A percentile compares a stretch with the other conserved stretches of the same genome.
Conservation (phyloP, 2,888 invertebrate species). For the Gryllus longicercus region DNA sequence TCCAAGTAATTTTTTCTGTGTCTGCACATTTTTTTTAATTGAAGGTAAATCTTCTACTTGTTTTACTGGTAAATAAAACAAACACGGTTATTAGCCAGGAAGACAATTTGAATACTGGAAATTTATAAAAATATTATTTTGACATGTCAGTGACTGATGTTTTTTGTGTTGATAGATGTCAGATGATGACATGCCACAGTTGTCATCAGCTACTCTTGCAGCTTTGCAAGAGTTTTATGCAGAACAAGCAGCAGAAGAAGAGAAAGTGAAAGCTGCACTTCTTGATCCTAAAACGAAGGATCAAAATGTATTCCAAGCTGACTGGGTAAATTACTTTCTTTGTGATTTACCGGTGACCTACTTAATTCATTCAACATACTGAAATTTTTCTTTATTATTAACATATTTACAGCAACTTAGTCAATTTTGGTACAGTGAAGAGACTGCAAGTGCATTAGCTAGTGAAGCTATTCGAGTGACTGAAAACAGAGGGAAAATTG, state of each 20-base stretch:
- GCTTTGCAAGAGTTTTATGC: constrained; percentile 74
- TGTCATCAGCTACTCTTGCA: constrained; percentile 68
- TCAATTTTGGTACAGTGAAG: constrained; percentile 94
- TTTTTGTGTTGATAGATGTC: constrained; percentile 4
- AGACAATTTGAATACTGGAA: too few species aligned
- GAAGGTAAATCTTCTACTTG: too few species aligned
- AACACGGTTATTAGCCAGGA: too few species aligned
- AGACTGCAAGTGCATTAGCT: constrained; percentile 70
- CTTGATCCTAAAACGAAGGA: constrained; percentile 42
- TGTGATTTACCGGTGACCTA: neutral
- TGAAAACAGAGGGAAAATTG: constrained; percentile 61
- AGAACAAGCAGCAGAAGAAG: constrained; percentile 64
- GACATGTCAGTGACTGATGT: too few species aligned
- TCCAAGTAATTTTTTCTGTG: too few species aligned
- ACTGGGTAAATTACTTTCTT: constrained; percentile 63
- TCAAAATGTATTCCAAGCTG: constrained; percentile 65
- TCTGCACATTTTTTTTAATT: too few species aligned
- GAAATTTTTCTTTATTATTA: neutral
- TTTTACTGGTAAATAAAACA: too few species aligned
- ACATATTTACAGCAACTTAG: constrained; percentile 74
- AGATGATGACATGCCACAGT: constrained; percentile 58
- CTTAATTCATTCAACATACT: neutral
- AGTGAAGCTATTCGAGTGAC: constrained; percentile 60
- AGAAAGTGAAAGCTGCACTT: constrained; percentile 50
- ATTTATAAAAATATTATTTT: too few species aligned